Base-by-base conservation (phyloP, 1,140 invertebrate species). In the Temnothorax longispinosus region DNA sequence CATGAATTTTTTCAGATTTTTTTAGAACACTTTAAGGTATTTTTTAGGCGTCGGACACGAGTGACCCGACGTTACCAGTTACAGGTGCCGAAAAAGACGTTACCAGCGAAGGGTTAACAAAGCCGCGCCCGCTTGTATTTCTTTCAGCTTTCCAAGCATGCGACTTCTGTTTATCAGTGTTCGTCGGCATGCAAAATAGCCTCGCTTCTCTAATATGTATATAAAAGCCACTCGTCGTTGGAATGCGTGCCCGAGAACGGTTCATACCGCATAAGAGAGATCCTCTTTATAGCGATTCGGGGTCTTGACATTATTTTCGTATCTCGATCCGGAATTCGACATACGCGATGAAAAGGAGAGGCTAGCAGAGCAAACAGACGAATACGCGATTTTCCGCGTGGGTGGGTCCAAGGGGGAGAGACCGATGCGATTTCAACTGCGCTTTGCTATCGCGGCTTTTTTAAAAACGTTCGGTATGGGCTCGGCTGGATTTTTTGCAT, bases 221-320 rank as follows among this genome's bases (percentile, higher is more conserved):
- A 81, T 81, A 81, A 81, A 81, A 81, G 64, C 78, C 78, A 81
- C 78, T 81, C 71, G 65, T 71, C 65, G 50, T 71, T 15, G 65
- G 64, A 71, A 81, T 81, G 64, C 52, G 15, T 41, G 15, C 64
- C 65, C 52, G 65, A 81, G 65, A 69, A 56, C 38, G 35, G 5
- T 71, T 81, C 47, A 71, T 81, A 81, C 64, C 65, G 65, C 64
- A 71, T 21, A 5, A 80, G 78, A 71, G 78, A 81, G 65, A 71
- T 71, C 78, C 47, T 56, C 38, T 81, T 54, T 81, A 67, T 27
- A 52, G n/a, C 21, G 47, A 27, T 81, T 71, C 52, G 64, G 47
- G 11, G 50, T 58, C 65, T 71, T 38, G 21, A 50, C 38, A 81
- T 81, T 81, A 81, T 71, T 81, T 71, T 81, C 38, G 35, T 69